Conservation (phyloP, 2,888 invertebrate species). For the Drosophila gaucha region DNA sequence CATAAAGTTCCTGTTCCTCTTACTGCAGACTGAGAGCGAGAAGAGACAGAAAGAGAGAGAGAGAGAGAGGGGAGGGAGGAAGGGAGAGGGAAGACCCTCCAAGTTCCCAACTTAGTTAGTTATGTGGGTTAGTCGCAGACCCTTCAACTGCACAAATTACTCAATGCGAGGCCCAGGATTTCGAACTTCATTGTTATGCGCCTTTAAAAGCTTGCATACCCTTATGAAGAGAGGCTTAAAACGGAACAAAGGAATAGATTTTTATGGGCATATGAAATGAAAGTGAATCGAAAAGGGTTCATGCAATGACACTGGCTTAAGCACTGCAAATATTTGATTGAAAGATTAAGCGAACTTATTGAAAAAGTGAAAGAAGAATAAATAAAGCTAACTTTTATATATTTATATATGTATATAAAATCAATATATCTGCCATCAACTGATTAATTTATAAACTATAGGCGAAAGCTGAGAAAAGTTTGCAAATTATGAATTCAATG, state of each 20-base stretch:
- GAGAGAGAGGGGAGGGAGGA: not conserved
- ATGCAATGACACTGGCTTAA: constrained; percentile 10
- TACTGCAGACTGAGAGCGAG: constrained; percentile 1
- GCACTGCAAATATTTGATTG: constrained; percentile 3
- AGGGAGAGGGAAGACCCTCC: constrained; percentile 4
- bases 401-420: too few species aligned
- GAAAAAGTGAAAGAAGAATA: not conserved
- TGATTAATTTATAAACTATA: too few species aligned
- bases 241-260: constrained; percentile 13
- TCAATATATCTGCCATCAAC: too few species aligned
- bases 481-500: too few species aligned
- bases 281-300: constrained; percentile 10
- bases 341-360: not conserved
- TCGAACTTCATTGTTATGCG: constrained; percentile 7
- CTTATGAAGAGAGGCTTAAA: not conserved
- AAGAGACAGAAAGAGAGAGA: not conserved
- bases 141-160: constrained; percentile 14
- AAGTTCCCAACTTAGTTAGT: constrained; percentile 33
- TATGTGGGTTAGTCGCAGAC: constrained; percentile 26
- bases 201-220: not conserved
- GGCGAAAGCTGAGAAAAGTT: too few species aligned
- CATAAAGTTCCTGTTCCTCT: constrained; percentile 37
- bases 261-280: constrained; percentile 5
- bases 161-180: constrained; percentile 10
- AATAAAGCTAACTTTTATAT: too few species aligned